Conservation (phyloP, 2,797 vertebrate genomes). For the Alectoris magna region DNA sequence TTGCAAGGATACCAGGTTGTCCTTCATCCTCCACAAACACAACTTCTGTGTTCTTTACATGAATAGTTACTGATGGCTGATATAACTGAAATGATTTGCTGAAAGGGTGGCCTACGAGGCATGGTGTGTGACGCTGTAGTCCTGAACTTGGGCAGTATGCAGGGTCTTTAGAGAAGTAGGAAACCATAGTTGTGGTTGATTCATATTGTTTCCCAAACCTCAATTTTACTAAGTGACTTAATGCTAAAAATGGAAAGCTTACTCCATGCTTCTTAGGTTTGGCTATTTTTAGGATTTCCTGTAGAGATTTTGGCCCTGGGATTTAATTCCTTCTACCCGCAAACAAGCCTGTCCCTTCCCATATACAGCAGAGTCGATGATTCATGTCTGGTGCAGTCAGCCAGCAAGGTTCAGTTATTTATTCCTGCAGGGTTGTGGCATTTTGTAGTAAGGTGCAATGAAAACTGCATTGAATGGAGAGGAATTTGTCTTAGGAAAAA, state of each 20-base stretch:
- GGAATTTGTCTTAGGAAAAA: background rate
- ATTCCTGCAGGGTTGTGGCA: background rate
- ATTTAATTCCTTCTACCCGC: constrained; percentile 30
- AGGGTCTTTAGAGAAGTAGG: background rate
- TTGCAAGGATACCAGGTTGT: background rate
- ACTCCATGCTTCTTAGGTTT: background rate
- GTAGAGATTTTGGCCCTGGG: constrained; percentile 17
- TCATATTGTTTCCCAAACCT: background rate
- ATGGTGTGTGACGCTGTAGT: background rate
- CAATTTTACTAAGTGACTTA: constrained; percentile 24
- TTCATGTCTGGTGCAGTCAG: constrained; percentile 33
- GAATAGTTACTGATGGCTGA: background rate
- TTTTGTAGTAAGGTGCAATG: constrained; percentile 24
- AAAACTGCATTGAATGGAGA: constrained; percentile 15
- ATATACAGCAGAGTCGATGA: constrained; percentile 17
- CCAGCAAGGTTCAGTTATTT: constrained; percentile 29
- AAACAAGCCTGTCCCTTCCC: constrained; percentile 27
- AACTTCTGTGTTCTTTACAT: background rate
- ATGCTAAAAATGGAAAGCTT: constrained; percentile 26
- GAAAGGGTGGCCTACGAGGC: background rate
- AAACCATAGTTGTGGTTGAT: background rate
- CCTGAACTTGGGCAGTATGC: background rate
- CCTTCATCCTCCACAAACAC: background rate
- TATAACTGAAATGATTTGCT: background rate
- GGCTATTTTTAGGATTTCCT: constrained; percentile 55